These are phyloP conservation scores for Cephus pygmeus DNA, from an alignment of 2,888 invertebrate genomes.

Conservation along the genomic window DNA sequence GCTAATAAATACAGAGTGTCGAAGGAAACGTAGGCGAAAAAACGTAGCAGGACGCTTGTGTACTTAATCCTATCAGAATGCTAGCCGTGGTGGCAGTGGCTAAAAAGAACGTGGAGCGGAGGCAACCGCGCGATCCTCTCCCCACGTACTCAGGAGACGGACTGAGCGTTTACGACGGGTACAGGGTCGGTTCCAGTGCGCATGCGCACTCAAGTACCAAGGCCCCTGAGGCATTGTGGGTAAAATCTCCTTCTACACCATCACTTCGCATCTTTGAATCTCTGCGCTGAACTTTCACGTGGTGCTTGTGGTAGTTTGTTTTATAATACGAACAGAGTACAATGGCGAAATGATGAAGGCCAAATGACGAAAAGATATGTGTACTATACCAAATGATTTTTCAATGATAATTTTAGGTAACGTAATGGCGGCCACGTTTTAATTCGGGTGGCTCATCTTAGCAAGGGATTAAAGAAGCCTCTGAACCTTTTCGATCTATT, in stretches of 20 bases:
- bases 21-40: background rate
- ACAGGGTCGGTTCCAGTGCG: constrained; percentile 29
- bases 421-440: background rate
- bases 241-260: background rate
- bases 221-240: background rate
- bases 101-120: constrained; percentile 20
- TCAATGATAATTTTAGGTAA: background rate
- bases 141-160: constrained; percentile 36
- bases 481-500: background rate
- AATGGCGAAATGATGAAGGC: background rate
- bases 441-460: background rate
- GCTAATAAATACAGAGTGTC: background rate
- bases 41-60: background rate
- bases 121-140: constrained; percentile 19
- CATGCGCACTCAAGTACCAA: constrained; percentile 33
- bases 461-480: background rate
- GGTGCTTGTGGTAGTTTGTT: background rate
- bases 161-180: constrained; percentile 29
- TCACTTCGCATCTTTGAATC: background rate
- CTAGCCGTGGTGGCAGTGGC: constrained; percentile 17
- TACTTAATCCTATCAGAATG: background rate
- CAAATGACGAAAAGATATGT: background rate
- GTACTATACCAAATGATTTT: background rate
- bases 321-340: background rate
- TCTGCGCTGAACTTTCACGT: background rate